Conservation (phyloP, 2,113 vertebrate species). For the Canis aureus region DNA sequence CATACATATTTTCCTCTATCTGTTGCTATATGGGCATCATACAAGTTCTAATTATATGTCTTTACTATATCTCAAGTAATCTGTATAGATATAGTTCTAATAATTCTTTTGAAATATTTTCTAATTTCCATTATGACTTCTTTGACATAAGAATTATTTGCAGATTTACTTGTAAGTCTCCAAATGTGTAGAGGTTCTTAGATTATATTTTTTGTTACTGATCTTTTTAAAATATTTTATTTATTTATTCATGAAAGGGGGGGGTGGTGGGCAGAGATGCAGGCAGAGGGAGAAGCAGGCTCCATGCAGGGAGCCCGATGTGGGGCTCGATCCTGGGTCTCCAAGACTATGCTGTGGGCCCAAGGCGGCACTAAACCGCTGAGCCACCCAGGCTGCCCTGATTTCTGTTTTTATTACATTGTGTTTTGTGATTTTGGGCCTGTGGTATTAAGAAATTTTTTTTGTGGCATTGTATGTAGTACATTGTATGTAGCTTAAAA, state of each 20-base stretch:
- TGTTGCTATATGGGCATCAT: background rate
- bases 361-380: too few species aligned
- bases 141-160: constrained; percentile 25
- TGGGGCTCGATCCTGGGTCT: too few species aligned
- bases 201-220: background rate
- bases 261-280: too few species aligned
- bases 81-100: background rate
- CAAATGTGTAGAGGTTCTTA: background rate
- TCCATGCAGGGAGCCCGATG: too few species aligned
- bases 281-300: too few species aligned
- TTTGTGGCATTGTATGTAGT: background rate
- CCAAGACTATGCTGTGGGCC: too few species aligned
- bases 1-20: background rate
- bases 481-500: background rate
- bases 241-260: too few species aligned
- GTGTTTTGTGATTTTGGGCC: constrained; percentile 5
- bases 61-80: background rate
- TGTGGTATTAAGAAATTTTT: background rate
- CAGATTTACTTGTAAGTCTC: background rate
- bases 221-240: too few species aligned
- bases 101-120: constrained; percentile 11
- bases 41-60: background rate
- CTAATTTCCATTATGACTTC: background rate
- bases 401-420: background rate
- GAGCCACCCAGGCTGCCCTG: too few species aligned